These are phyloP conservation scores for Peromyscus aztecus DNA, from an alignment of 2,797 vertebrate genomes.

Conservation along the genomic window DNA sequence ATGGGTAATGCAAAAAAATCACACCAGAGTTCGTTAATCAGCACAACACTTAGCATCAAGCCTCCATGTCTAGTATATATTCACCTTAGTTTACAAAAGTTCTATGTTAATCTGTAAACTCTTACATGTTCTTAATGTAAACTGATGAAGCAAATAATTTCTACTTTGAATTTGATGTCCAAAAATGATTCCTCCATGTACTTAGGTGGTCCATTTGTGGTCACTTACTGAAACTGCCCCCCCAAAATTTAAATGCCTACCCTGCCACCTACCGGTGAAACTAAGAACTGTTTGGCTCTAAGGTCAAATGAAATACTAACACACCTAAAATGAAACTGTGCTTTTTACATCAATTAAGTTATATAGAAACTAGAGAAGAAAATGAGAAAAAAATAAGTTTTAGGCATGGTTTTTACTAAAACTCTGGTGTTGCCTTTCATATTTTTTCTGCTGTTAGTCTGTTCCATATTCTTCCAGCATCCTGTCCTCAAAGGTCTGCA, in stretches of 20 bases:
- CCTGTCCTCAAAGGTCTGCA: background rate
- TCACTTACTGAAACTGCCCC: constrained; percentile 40
- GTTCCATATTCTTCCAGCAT: background rate
- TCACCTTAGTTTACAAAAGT: constrained; percentile 50
- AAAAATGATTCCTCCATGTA: background rate
- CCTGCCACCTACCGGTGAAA: constrained; percentile 67
- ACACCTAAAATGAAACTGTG: constrained; percentile 48
- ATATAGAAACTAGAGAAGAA: constrained; percentile 13
- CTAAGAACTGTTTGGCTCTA: constrained; percentile 54
- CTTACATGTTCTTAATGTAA: background rate
- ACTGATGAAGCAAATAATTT: background rate
- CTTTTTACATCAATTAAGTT: constrained; percentile 17
- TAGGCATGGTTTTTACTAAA: background rate
- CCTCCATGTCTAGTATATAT: background rate
- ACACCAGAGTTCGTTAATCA: background rate
- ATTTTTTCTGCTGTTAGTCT: background rate
- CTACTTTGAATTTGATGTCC: constrained; percentile 45
- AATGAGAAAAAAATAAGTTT: background rate
- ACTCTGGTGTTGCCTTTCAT: background rate
- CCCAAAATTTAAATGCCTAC: constrained; percentile 51
- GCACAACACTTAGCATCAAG: background rate
- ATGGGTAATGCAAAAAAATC: background rate
- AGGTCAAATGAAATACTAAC: constrained; percentile 36
- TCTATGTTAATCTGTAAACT: background rate
- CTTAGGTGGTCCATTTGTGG: background rate